phyloP scores from a whole-genome alignment of 2,797 vertebrate genomes.

The Tympanoctomys barrerae region DNA sequence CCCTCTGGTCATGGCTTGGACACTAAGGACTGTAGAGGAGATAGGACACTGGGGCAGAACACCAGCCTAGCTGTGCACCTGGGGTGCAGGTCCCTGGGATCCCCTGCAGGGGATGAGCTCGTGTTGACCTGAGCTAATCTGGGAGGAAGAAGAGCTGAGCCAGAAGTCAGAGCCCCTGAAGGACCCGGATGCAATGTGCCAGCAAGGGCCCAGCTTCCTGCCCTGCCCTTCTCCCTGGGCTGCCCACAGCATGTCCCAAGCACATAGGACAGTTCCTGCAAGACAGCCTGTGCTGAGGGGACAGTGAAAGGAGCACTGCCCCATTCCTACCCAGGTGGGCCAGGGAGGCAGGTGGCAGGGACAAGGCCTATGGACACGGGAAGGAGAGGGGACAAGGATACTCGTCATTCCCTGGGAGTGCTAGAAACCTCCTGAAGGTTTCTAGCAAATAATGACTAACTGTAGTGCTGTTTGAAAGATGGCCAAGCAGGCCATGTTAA shows the following conservation, averaged over 20 bases:
- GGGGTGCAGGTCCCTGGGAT: background rate
- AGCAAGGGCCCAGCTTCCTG: background rate
- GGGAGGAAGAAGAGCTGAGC: background rate
- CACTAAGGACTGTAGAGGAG: background rate
- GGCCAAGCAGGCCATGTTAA: background rate
- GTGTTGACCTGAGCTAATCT: background rate
- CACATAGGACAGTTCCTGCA: background rate
- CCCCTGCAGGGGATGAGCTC: background rate
- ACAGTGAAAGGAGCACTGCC: background rate
- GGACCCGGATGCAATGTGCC: background rate
- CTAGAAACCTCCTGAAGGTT: background rate
- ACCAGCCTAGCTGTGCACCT: rapidly evolving
- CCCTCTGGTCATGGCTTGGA: background rate
- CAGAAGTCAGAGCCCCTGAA: background rate
- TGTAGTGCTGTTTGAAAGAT: background rate
- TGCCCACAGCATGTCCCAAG: no score
- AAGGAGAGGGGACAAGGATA: background rate
- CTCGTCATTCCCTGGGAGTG: background rate
- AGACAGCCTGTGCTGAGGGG: rapidly evolving
- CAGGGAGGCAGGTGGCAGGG: background rate
- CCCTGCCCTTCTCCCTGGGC: rapidly evolving
- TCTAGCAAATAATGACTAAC: background rate
- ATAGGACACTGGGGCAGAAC: background rate
- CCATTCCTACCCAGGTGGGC: background rate
- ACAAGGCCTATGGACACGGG: background rate